phyloP scores from a whole-genome alignment of 2,888 invertebrate genomes.

The Strigamia transsilvanica region DNA sequence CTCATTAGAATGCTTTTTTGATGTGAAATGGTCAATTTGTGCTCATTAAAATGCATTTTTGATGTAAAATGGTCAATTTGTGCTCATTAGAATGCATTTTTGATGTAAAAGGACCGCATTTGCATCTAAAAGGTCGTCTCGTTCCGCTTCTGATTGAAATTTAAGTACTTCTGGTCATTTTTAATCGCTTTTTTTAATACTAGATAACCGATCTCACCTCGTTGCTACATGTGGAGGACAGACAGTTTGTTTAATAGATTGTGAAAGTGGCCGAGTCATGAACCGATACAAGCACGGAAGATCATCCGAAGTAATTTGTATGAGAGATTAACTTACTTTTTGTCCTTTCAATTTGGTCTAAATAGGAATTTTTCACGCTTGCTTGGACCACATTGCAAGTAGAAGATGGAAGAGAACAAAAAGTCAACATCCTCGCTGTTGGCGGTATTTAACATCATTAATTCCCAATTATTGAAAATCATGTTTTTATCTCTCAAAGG shows the following conservation, averaged over 20 bases:
- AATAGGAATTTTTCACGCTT: conserved; percentile 46
- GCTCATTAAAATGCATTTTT: too few species aligned
- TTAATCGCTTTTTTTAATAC: not conserved
- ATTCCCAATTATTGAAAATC: not conserved
- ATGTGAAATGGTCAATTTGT: too few species aligned
- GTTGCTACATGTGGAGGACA: conserved; percentile 50
- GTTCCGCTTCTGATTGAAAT: too few species aligned
- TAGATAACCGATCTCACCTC: not conserved
- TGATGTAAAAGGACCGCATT: too few species aligned
- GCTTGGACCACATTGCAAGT: conserved; percentile 21
- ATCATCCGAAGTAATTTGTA: not conserved
- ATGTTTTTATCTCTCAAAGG: not conserved
- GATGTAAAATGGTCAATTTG: too few species aligned
- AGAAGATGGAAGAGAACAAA: not conserved
- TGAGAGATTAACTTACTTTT: not conserved
- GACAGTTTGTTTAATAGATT: conserved; percentile 36
- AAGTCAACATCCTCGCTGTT: not conserved
- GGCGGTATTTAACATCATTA: not conserved
- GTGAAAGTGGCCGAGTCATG: not conserved
- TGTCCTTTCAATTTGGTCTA: not conserved
- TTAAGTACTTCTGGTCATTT: not conserved
- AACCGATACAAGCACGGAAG: conserved; percentile 14
- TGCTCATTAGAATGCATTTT: too few species aligned
- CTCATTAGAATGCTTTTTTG: too few species aligned
- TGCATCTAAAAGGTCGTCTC: too few species aligned